Evolutionary conservation across 1,140 invertebrate species (phyloP), one percentile per base, ranked within the genome.

Genomic region (Aphelinus atriplicis): DNA sequence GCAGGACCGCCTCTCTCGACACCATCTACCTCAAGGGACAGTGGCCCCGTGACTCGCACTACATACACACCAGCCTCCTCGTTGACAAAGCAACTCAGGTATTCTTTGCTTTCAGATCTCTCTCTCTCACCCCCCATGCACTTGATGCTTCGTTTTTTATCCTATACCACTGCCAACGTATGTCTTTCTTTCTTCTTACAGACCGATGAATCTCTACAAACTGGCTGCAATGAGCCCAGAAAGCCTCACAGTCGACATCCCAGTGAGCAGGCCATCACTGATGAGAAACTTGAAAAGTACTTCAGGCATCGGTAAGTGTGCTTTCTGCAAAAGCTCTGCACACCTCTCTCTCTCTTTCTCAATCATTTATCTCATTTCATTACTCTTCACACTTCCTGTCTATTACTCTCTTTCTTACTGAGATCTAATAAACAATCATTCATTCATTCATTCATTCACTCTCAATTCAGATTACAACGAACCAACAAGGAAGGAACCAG

Each of bases 31-130:
- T 94, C 70, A 92, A 92, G 83, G 93, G 92, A 80, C 92, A 94
- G 79, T 94, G 92, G 92, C 92, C 93, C 63, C 90, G 92, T 79
- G 93, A 94, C 80, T 90, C 89, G 77, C 90, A 90, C 79, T 89
- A 91, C 75, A 91, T 92, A 84, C 89, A 90, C 79, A 91, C 90
- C 74, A 88, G 90, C 73, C 86, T 94, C 74, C 90, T 93, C 85
- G 90, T 94, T 56, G 92, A 95, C 84, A 94, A 94, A 88, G 91
- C 93, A 63, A 94, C 93, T 79, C 93, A 94, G 90, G 93, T 93
- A 62, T 26, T 26, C 26, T 26, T 26, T 26, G 26, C 26, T 26
- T 26, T 26, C 26, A 26, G 26, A 26, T 73, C 63, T 3, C 50
- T 26, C 26, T 26, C 26, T 26, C 26, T 26, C 26, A 26, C 26